Percentiles rank a stretch among this genome's conserved stretches.
phyloP scores from a whole-genome alignment of 1,140 invertebrate genomes.

The Nymphalis io region DNA sequence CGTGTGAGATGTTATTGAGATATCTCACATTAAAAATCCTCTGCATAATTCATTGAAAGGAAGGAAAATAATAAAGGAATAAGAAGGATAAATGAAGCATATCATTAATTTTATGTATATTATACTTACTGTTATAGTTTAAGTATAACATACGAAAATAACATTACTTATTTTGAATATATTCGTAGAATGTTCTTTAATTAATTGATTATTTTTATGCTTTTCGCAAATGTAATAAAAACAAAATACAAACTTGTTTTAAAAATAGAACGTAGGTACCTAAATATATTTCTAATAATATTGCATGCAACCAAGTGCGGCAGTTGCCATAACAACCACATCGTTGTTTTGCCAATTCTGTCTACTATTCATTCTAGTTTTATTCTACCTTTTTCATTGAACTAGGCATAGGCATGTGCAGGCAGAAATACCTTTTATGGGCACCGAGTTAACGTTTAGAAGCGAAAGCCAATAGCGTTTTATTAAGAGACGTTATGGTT shows the following conservation, averaged over 20 bases:
- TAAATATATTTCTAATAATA: slow-evolving; percentile 27
- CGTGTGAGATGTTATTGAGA: too few relatives aligned
- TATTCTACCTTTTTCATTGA: slow-evolving; percentile 45
- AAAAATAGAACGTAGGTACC: slow-evolving; percentile 8
- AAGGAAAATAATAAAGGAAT: too few relatives aligned
- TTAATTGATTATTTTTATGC: too few relatives aligned
- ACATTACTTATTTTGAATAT: too few relatives aligned
- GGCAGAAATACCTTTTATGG: slow-evolving; percentile 46
- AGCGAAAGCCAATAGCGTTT: slow-evolving; percentile 44
- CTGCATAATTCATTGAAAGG: too few relatives aligned
- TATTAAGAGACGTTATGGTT: slow-evolving; percentile 47
- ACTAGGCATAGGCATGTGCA: slow-evolving; percentile 41
- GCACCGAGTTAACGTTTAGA: slow-evolving; percentile 42
- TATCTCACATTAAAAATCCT: too few relatives aligned
- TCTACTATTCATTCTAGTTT: slow-evolving; percentile 57
- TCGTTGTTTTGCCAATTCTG: slow-evolving; percentile 74
- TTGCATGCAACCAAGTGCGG: slow-evolving; percentile 47
- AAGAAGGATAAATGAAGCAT: too few relatives aligned
- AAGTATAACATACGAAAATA: too few relatives aligned
- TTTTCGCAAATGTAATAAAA: not conserved
- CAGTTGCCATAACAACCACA: slow-evolving; percentile 65
- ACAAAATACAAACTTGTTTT: not conserved
- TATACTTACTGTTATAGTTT: too few relatives aligned
- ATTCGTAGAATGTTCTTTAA: too few relatives aligned
- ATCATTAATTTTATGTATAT: too few relatives aligned